Conservation (phyloP, 2,888 invertebrate genomes). For the Pegoplata infirma region DNA sequence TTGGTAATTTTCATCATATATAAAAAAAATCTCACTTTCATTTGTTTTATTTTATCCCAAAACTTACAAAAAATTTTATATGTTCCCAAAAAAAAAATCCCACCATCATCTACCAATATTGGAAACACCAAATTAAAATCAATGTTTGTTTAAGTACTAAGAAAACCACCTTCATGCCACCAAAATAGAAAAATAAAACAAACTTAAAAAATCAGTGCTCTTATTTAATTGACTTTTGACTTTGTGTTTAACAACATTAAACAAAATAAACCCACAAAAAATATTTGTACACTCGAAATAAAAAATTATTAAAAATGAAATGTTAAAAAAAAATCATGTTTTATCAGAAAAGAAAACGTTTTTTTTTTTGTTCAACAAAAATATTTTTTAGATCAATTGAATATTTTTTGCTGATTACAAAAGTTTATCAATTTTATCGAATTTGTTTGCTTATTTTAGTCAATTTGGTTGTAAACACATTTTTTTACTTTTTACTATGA, state of each 20-base stretch:
- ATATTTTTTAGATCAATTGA: no score
- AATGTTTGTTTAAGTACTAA: slow-evolving; percentile 53
- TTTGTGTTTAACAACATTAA: slow-evolving; percentile 66
- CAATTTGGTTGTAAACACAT: no score
- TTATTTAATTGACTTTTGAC: slow-evolving; percentile 77
- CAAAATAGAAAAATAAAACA: slow-evolving; percentile 23
- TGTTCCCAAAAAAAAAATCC: slow-evolving; percentile 45
- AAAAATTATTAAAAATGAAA: no score
- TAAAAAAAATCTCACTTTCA: neutral
- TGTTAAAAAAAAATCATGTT: no score
- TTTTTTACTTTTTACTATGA: no score
- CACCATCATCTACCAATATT: slow-evolving; percentile 46
- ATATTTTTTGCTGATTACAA: no score
- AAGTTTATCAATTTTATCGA: no score
- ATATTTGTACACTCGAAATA: no score
- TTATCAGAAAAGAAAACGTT: no score
- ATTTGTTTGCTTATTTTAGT: no score
- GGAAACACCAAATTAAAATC: slow-evolving; percentile 56
- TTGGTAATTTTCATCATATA: neutral
- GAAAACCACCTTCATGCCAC: slow-evolving; percentile 43
- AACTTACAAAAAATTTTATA: neutral
- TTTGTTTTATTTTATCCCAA: neutral
- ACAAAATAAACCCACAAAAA: slow-evolving; percentile 56
- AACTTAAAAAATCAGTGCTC: slow-evolving; percentile 70
- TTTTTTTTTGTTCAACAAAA: no score